Conservation (phyloP, 2,888 invertebrate genomes). For the Toxonevra muliebris region DNA sequence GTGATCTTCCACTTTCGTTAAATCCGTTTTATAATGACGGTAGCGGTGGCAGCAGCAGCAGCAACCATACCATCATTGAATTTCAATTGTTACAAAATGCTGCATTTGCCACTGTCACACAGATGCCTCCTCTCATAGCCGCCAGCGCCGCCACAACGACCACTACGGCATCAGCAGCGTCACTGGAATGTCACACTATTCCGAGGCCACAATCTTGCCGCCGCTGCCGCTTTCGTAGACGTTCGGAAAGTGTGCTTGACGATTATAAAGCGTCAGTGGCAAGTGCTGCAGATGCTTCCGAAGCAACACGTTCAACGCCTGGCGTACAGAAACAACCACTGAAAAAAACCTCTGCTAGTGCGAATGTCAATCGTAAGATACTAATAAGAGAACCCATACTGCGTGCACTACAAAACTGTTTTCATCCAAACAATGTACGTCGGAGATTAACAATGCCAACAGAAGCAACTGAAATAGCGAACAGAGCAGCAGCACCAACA, state of each 20-base stretch:
- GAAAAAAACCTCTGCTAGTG: conserved; percentile 37
- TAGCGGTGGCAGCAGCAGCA: too few species aligned
- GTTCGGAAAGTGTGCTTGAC: conserved; percentile 55
- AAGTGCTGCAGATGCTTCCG: conserved; percentile 22
- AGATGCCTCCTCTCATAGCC: too few species aligned
- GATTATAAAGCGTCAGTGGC: conserved; percentile 44
- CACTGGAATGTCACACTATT: conserved; percentile 15
- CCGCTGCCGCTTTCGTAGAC: conserved; percentile 49
- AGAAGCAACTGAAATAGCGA: conserved; percentile 23
- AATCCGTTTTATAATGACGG: conserved; percentile 54
- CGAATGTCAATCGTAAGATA: conserved; percentile 34
- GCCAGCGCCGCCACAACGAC: too few species aligned
- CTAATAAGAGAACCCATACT: conserved; percentile 53
- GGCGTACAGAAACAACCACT: conserved; percentile 47
- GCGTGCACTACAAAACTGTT: conserved; percentile 42
- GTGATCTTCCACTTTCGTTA: conserved; percentile 40
- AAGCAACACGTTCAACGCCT: conserved; percentile 25
- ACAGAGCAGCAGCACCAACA: conserved; percentile 8
- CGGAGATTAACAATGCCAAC: conserved; percentile 1
- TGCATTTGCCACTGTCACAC: neutral
- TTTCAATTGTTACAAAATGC: neutral
- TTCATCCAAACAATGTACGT: conserved; percentile 29
- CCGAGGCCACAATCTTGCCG: conserved; percentile 33
- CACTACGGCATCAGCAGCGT: conserved; percentile 1
- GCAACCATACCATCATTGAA: too few species aligned